Percentiles rank a stretch among this genome's conserved stretches.
phyloP scores from a whole-genome alignment of 2,113 vertebrate genomes.

The Astur gentilis region DNA sequence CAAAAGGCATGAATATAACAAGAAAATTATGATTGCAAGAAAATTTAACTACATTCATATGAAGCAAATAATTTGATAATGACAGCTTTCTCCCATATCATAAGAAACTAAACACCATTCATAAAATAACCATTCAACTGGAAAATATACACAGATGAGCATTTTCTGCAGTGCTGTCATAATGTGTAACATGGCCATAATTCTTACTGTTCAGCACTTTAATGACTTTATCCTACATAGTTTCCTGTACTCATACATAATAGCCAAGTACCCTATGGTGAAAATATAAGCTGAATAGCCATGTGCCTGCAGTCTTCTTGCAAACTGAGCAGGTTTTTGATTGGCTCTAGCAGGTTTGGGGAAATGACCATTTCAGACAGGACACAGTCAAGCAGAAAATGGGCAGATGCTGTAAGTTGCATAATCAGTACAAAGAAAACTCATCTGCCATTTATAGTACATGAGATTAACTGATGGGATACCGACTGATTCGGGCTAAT shows the following conservation, averaged over 20 bases:
- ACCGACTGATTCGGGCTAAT: constrained; percentile 41
- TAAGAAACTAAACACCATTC: neutral
- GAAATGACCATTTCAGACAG: constrained; percentile 53
- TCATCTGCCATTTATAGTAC: constrained; percentile 42
- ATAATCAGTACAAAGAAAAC: constrained; percentile 49
- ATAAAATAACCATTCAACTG: neutral
- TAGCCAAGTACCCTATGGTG: neutral
- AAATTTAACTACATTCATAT: neutral
- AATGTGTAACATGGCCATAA: neutral
- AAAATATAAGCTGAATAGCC: neutral
- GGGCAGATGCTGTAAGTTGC: constrained; percentile 43
- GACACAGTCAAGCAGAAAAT: constrained; percentile 54
- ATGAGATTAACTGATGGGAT: constrained; percentile 32
- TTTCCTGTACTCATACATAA: neutral
- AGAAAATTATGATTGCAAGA: neutral
- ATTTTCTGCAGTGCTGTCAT: neutral
- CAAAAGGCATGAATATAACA: neutral
- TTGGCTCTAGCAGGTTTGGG: constrained; percentile 40
- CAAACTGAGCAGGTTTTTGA: constrained; percentile 36
- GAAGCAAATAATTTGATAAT: neutral
- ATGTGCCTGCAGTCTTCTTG: neutral
- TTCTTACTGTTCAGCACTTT: neutral
- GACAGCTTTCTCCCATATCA: neutral
- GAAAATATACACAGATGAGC: neutral
- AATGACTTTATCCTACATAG: neutral